These are phyloP conservation scores for Microctonus hyperodae DNA, from an alignment of 2,888 invertebrate genomes.

Conservation along the genomic window DNA sequence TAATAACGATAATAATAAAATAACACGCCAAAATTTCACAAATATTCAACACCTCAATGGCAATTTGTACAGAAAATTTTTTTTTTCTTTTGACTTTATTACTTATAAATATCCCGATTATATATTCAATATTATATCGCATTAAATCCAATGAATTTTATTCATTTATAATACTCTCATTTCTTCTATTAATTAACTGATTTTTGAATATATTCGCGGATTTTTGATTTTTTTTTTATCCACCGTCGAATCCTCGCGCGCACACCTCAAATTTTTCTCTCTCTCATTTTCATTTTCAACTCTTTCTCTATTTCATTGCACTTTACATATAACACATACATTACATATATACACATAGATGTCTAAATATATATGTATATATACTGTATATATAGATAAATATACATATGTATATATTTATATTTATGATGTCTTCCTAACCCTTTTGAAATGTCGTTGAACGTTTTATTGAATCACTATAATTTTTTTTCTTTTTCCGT, in stretches of 20 bases:
- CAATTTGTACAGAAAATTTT: background rate
- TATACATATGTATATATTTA: background rate
- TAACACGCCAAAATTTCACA: background rate
- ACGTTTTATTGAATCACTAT: background rate
- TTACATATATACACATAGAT: no score
- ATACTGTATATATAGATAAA: no score
- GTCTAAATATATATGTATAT: no score
- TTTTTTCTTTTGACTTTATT: no score
- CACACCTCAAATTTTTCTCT: conserved; percentile 15
- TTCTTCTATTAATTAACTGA: no score
- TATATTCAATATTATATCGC: no score
- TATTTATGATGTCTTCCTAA: background rate
- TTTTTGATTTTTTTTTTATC: conserved; percentile 18
- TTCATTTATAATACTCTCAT: no score
- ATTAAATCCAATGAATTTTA: no score
- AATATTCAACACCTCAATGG: background rate
- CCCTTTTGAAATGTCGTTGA: background rate
- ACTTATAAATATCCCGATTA: no score
- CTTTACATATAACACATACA: background rate
- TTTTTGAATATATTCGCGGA: no score
- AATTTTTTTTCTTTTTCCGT: background rate
- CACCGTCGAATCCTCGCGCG: conserved; percentile 8
- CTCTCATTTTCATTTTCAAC: background rate
- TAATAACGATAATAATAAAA: background rate
- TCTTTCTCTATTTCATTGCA: background rate